Percentiles rank a stretch among this genome's conserved stretches.
These are phyloP conservation scores for Grammomys surdaster DNA, from an alignment of 2,113 vertebrate species.

Conservation along the genomic window DNA sequence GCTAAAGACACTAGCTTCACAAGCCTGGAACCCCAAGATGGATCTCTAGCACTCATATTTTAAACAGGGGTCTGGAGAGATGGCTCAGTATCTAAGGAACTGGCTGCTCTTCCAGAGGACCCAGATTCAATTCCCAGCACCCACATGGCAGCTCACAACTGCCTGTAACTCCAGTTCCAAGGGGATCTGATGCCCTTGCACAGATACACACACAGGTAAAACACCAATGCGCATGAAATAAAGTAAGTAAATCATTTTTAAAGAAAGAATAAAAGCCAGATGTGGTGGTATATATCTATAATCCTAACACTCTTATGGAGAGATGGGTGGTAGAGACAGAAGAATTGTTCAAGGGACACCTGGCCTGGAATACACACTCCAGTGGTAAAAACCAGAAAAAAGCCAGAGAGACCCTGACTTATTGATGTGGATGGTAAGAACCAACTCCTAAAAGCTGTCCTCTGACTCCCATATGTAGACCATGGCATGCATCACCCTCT, in stretches of 20 bases:
- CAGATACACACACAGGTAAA: not conserved
- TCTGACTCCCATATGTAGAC: not conserved
- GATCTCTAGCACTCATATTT: not conserved
- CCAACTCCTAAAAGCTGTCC: not conserved
- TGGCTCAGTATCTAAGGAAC: not conserved
- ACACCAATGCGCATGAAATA: not conserved
- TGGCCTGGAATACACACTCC: not conserved
- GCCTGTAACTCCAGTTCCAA: not conserved
- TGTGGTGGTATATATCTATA: not conserved
- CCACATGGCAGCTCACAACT: not conserved
- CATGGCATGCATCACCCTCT: not conserved
- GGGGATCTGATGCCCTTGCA: no score
- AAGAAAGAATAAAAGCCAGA: not conserved
- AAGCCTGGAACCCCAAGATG: not conserved
- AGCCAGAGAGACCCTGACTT: not conserved
- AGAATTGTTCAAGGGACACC: not conserved
- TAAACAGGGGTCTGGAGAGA: not conserved
- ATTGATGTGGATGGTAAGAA: not conserved
- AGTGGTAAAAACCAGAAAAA: not conserved
- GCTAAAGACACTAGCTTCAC: not conserved
- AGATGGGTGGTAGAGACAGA: not conserved
- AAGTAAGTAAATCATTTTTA: not conserved
- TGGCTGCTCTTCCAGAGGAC: not conserved
- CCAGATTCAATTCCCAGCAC: not conserved
- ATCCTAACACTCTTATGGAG: not conserved